phyloP scores from a whole-genome alignment of 1,140 invertebrate species.

The Reticulitermes speratus region DNA sequence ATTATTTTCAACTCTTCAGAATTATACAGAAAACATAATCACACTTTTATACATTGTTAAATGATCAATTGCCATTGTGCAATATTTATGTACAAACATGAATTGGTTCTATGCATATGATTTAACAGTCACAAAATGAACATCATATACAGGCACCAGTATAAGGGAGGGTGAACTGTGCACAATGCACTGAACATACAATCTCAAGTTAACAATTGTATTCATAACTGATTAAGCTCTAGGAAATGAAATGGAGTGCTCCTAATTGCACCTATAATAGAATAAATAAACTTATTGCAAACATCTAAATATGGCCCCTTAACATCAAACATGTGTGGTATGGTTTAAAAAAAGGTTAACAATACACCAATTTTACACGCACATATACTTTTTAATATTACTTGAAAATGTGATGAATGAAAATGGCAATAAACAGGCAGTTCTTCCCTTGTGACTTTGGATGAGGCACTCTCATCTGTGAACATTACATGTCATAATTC shows the following conservation, averaged over 20 bases:
- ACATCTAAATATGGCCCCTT: neutral
- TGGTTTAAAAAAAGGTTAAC: neutral
- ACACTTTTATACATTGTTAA: neutral
- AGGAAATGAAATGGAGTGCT: neutral
- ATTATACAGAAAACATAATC: constrained; percentile 16
- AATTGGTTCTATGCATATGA: neutral
- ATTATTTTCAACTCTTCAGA: neutral
- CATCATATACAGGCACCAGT: neutral
- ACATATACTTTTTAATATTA: neutral
- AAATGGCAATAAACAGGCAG: neutral
- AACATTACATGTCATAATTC: neutral
- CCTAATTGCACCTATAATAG: neutral
- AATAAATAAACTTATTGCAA: neutral
- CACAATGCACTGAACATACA: neutral
- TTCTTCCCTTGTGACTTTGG: neutral
- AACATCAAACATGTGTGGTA: neutral
- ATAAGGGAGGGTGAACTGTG: neutral
- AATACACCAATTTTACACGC: constrained; percentile 1
- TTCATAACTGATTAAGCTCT: neutral
- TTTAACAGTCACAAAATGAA: neutral
- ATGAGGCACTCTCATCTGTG: neutral
- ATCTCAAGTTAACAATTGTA: neutral
- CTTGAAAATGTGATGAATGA: neutral
- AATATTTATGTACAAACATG: constrained; percentile 9
- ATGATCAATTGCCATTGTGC: neutral